These are phyloP conservation scores for Zeus faber DNA, from an alignment of 2,113 vertebrate genomes.

Conservation along the genomic window DNA sequence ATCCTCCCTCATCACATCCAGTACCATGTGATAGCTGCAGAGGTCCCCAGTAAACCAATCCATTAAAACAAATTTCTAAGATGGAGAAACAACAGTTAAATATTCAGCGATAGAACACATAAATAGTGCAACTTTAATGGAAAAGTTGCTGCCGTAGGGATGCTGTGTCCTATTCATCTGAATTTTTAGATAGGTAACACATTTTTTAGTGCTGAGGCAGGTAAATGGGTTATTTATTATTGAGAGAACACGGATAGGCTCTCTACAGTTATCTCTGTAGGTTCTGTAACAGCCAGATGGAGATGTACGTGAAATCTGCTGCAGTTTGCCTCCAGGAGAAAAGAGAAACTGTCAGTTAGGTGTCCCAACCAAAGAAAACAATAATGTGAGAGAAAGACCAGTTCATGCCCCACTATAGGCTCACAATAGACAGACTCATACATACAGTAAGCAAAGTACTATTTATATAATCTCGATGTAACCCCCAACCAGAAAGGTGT, in stretches of 20 bases:
- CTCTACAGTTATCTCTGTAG: conserved; percentile 12
- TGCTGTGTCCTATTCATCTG: too few relatives aligned
- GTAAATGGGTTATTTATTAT: background rate
- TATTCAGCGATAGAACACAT: too few relatives aligned
- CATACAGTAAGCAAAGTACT: too few relatives aligned
- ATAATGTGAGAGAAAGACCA: background rate
- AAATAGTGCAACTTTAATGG: too few relatives aligned
- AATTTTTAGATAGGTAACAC: too few relatives aligned
- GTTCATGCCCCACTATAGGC: too few relatives aligned
- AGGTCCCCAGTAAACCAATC: conserved; percentile 27
- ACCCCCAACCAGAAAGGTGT: too few relatives aligned
- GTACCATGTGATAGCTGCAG: conserved; percentile 11
- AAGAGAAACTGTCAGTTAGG: conserved; percentile 12
- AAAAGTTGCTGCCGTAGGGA: too few relatives aligned
- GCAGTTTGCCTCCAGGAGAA: conserved; percentile 19
- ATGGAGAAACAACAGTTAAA: too few relatives aligned
- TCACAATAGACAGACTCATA: too few relatives aligned
- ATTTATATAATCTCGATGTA: too few relatives aligned
- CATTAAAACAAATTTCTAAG: conserved; percentile 21
- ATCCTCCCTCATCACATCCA: conserved; percentile 39
- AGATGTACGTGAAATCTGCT: background rate
- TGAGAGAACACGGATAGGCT: conserved; percentile 2
- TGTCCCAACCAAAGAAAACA: conserved; percentile 17
- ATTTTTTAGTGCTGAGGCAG: conserved; percentile 8
- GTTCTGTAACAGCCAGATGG: background rate